Evolutionary conservation across 2,888 invertebrate species (phyloP).

Genomic region (Charanyca ferruginea): DNA sequence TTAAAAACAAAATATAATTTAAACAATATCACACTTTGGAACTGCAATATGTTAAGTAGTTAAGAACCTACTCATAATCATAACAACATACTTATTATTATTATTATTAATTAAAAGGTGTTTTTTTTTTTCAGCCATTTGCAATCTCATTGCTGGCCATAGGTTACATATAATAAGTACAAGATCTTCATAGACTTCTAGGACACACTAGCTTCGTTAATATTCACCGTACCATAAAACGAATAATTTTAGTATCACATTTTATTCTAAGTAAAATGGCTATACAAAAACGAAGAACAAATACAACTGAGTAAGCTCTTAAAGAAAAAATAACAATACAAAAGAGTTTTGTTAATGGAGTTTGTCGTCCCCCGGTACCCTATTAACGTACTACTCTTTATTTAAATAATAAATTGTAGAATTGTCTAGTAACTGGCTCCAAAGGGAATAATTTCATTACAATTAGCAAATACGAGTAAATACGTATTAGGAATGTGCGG

Average conservation of each 20-base stretch:
- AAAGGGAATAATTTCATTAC: slow-evolving; percentile 39
- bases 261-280: not conserved
- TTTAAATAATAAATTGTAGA: slow-evolving; percentile 39
- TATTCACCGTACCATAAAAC: not conserved
- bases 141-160: no score
- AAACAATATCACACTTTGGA: no score
- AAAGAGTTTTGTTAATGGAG: slow-evolving; percentile 37
- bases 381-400: slow-evolving; percentile 19
- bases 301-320: slow-evolving; percentile 18
- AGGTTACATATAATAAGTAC: no score
- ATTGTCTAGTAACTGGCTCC: slow-evolving; percentile 27
- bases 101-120: no score
- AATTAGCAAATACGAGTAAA: slow-evolving; percentile 29
- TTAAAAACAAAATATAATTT: no score
- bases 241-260: slow-evolving; percentile 1
- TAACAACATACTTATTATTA: no score
- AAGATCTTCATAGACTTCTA: no score
- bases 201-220: no score
- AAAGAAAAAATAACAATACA: slow-evolving; percentile 19
- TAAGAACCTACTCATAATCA: no score
- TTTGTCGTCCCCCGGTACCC: slow-evolving; percentile 14
- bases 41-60: no score
- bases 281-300: slow-evolving; percentile 7
- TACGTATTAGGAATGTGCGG: slow-evolving; percentile 1
- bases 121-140: no score